These are phyloP conservation scores for Argyresthia goedartella DNA, from an alignment of 2,888 invertebrate genomes.

Conservation along the genomic window DNA sequence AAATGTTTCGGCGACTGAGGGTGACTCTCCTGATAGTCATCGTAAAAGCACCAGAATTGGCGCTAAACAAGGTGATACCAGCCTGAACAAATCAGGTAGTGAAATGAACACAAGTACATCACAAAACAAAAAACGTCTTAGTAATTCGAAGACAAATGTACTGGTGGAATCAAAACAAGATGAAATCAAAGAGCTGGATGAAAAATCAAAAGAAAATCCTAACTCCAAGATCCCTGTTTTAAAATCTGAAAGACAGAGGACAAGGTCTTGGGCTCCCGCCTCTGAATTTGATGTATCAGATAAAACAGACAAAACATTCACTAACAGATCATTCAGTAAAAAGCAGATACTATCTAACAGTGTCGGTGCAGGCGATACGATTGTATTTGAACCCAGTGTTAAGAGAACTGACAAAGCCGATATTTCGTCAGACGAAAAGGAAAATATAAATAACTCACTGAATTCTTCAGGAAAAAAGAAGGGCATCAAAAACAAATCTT, in stretches of 20 bases:
- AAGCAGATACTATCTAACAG: background rate
- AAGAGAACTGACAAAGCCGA: background rate
- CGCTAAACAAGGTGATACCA: background rate
- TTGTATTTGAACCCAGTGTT: background rate
- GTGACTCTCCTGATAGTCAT: background rate
- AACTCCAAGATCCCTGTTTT: background rate
- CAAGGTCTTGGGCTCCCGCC: background rate
- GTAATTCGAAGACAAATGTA: conserved; percentile 5
- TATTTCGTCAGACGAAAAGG: background rate
- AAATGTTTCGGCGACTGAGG: background rate
- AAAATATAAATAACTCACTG: background rate
- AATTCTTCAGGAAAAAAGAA: background rate
- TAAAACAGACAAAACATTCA: background rate
- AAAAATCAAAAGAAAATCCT: conserved; percentile 11
- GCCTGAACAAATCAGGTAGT: background rate
- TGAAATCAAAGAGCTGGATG: conserved; percentile 5
- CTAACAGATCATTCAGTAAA: background rate
- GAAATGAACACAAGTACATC: background rate
- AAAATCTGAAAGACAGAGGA: background rate
- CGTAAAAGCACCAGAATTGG: conserved; percentile 6
- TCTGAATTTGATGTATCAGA: background rate
- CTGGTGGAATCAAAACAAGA: conserved; percentile 2
- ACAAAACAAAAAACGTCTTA: background rate
- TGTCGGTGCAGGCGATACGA: background rate
- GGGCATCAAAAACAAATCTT: background rate